phyloP scores from a whole-genome alignment of 2,113 vertebrate genomes.

The Onychorhynchus coronatus region DNA sequence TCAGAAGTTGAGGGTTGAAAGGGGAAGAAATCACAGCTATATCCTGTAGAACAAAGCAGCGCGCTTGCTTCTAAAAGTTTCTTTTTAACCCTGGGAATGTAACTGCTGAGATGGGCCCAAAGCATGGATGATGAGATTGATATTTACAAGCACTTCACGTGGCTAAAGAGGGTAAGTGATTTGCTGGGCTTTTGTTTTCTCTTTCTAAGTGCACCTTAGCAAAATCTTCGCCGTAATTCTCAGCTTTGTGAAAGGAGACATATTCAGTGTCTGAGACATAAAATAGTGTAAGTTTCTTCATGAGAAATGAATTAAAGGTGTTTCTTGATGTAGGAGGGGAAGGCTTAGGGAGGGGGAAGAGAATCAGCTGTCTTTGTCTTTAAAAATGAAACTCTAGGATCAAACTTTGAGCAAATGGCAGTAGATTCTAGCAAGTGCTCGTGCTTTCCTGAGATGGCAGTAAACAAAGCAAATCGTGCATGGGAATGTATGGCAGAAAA shows the following conservation, averaged over 20 bases:
- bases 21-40: constrained; percentile 2
- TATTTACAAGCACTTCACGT: constrained; percentile 96
- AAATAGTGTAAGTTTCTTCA: constrained; percentile 8
- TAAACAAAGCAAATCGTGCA: not conserved
- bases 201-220: not conserved
- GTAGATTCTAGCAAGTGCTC: not conserved
- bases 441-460: not conserved
- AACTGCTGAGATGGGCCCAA: constrained; percentile 87
- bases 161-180: constrained; percentile 94
- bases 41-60: constrained; percentile 58
- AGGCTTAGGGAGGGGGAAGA: not conserved
- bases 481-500: not conserved
- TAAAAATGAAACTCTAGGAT: constrained; percentile 49
- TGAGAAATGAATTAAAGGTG: not conserved
- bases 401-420: constrained; percentile 42
- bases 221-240: not conserved
- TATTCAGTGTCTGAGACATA: not conserved
- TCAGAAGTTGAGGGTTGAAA: constrained; percentile 34
- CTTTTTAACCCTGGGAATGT: constrained; percentile 68
- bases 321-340: not conserved
- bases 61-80: constrained; percentile 46
- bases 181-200: constrained; percentile 51
- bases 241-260: not conserved
- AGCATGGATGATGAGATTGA: constrained; percentile 96
- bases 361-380: constrained; percentile 73